phyloP scores from a whole-genome alignment of 2,113 vertebrate species.

The Colius striatus region DNA sequence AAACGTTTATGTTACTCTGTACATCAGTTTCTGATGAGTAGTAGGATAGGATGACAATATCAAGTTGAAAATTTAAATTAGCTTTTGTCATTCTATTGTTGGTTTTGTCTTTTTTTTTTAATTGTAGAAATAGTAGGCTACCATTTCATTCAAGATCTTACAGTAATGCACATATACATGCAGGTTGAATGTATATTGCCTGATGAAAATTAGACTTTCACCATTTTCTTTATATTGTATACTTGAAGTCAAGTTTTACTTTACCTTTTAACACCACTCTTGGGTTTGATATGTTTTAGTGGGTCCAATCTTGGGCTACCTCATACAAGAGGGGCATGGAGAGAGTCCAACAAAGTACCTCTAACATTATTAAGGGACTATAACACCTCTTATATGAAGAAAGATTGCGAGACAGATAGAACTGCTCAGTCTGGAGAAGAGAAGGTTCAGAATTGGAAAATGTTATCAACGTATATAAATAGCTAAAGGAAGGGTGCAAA shows the following conservation, averaged over 20 bases:
- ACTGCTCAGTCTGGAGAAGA: background rate
- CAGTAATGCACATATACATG: background rate
- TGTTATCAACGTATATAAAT: background rate
- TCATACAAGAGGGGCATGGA: background rate
- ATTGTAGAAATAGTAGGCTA: background rate
- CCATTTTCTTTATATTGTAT: background rate
- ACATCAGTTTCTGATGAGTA: background rate
- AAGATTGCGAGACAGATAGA: background rate
- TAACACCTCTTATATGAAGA: background rate
- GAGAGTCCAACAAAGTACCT: background rate
- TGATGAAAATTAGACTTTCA: background rate
- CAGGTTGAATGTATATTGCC: background rate
- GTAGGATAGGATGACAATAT: background rate
- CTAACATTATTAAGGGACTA: background rate
- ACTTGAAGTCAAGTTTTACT: background rate
- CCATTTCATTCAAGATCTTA: background rate
- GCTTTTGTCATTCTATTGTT: fast-evolving
- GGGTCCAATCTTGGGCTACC: background rate
- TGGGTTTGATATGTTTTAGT: background rate
- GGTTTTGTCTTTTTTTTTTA: background rate
- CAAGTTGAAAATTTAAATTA: background rate
- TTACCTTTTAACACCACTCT: background rate
- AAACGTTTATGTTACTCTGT: background rate
- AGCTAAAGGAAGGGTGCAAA: fast-evolving
- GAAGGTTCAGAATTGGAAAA: fast-evolving